phyloP scores from a whole-genome alignment of 2,888 invertebrate species.

The Polyploca ridens region DNA sequence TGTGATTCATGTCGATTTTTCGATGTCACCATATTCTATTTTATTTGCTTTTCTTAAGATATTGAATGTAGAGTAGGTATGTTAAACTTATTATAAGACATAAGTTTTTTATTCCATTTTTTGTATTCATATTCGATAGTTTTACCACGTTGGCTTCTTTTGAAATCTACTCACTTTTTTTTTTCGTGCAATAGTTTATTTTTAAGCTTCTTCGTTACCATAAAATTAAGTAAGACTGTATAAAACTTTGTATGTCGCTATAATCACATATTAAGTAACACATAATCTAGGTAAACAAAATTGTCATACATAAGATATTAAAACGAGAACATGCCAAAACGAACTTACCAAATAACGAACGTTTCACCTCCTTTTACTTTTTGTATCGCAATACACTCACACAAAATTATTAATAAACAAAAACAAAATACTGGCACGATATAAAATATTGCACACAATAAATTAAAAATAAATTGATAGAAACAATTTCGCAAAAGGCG shows the following conservation, averaged over 20 bases:
- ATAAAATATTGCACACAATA: slow-evolving; percentile 24
- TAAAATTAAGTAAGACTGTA: no score
- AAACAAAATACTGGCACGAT: slow-evolving; percentile 29
- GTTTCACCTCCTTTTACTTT: slow-evolving; percentile 76
- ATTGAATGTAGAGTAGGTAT: no score
- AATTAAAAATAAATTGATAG: slow-evolving; percentile 28
- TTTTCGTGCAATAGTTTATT: no score
- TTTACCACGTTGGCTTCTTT: no score
- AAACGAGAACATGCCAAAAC: slow-evolving; percentile 42
- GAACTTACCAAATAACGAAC: slow-evolving; percentile 65
- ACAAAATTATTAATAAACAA: slow-evolving; percentile 33
- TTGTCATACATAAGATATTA: slow-evolving; percentile 19
- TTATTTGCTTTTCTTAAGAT: neutral
- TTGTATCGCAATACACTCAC: slow-evolving; percentile 51
- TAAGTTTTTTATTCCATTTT: no score
- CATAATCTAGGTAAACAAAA: slow-evolving; percentile 13
- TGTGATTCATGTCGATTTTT: slow-evolving; percentile 4
- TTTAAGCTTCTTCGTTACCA: no score
- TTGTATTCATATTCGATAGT: no score
- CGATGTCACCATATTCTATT: neutral
- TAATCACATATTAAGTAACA: slow-evolving; percentile 10
- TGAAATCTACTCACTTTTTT: no score
- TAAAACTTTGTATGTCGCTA: neutral
- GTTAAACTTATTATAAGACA: no score
- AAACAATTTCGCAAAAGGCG: slow-evolving; percentile 40